Conservation (phyloP, 2,888 invertebrate genomes). For the Lasioglossum vierecki region DNA sequence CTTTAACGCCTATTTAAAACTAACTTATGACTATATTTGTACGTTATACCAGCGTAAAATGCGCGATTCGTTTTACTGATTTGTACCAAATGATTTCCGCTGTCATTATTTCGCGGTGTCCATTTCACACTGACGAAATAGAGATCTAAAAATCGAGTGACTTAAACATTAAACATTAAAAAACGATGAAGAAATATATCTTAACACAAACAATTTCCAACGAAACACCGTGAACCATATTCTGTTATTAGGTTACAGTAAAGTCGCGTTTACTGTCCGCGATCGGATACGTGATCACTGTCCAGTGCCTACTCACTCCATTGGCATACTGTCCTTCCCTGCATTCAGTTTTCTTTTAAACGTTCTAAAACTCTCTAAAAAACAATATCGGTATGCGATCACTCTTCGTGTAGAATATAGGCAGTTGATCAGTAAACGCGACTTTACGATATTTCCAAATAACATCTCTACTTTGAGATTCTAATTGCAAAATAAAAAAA, state of each 20-base stretch:
- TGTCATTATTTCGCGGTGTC: neutral
- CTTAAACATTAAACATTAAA: neutral
- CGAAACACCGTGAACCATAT: neutral
- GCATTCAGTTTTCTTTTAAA: no score
- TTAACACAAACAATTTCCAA: neutral
- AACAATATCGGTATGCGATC: no score
- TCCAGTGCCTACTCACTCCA: no score
- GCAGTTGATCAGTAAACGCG: no score
- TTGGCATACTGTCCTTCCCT: no score
- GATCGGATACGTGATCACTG: no score
- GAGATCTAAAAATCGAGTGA: neutral
- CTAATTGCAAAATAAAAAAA: no score
- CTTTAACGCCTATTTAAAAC: no score
- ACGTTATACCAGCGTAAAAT: neutral
- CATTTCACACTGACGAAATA: neutral
- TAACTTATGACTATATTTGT: neutral
- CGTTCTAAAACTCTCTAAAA: no score
- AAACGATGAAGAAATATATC: neutral
- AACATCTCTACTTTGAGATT: no score
- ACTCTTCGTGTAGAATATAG: no score
- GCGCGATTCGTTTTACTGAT: neutral
- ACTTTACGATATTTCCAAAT: neutral
- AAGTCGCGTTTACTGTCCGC: no score
- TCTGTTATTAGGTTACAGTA: neutral
- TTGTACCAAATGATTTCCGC: neutral